Base-by-base conservation (phyloP, 2,797 vertebrate genomes). In the Dicrostonyx torquatus region DNA sequence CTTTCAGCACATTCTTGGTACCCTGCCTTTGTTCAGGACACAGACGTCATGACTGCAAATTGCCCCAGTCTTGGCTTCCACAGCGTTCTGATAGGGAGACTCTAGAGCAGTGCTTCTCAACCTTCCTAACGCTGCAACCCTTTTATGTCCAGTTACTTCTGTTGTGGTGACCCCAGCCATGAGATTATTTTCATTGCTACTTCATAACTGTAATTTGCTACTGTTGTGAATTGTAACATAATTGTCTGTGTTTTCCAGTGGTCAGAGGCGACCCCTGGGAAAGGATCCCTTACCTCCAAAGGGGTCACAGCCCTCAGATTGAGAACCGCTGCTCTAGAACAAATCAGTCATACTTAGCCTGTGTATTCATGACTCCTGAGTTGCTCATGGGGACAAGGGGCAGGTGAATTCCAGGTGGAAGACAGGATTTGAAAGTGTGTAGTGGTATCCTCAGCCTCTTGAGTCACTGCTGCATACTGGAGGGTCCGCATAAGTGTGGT, bases 401-500 rank as follows among this genome's bases (percentile, higher is more conserved):
- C 8, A 50, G 14, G 7, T 6, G 29, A 34, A 34, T 58, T 73
- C 66, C 31, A 45, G 84, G 53, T 62, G 37, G 73, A 92, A 58
- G 83, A 72, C 66, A 40, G 45, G 4, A 53, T 18, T 18, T 86
- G 43, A 68, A 66, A 68, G 53, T 2, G 1, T 24, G 43, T 24
- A 1, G 1, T 1, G 29, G 11, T n/a, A 22, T 26, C 8, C 31
- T 86, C 13, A 29, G 11, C 8, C 22, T 73, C 43, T 29, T 2
- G 20, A n/a, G 43, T 72, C 43, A 26, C 5, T n/a, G 17, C 2
- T n/a, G 53, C 5, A 37, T 12, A 5, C 18, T 24, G 31, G 40
- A 48, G 9, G 1, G 18, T 6, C 18, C 0, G 0, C 0, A 0
- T 1, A 24, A 22, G 29, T 66, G 17, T 82, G n/a, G 50, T 6